phyloP scores from a whole-genome alignment of 2,888 invertebrate species.

The Abrostola tripartita region DNA sequence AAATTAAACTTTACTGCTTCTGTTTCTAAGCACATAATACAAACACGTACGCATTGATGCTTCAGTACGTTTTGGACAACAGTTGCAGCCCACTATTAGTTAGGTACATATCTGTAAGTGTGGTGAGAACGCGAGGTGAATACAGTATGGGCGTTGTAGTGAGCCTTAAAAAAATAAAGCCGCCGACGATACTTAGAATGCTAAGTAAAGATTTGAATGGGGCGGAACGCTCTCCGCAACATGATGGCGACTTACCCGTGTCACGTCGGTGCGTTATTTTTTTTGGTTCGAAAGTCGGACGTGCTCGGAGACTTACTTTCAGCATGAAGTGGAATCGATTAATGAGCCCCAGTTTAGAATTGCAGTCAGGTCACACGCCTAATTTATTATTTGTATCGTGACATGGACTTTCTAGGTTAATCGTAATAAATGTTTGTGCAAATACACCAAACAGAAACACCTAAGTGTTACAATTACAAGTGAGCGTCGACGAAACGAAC shows the following conservation, averaged over 20 bases:
- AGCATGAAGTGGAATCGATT: slow-evolving; percentile 72
- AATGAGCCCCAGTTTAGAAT: slow-evolving; percentile 69
- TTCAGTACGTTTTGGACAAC: slow-evolving; percentile 54
- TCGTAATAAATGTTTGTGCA: slow-evolving; percentile 53
- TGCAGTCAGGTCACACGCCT: slow-evolving; percentile 60
- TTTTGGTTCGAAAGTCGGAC: slow-evolving; percentile 73
- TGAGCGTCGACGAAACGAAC: slow-evolving; percentile 35
- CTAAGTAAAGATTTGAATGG: slow-evolving; percentile 83
- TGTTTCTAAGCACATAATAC: slow-evolving; percentile 60
- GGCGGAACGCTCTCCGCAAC: slow-evolving; percentile 73
- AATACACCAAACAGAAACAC: slow-evolving; percentile 43
- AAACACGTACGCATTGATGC: slow-evolving; percentile 41
- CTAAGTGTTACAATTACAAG: slow-evolving; percentile 52
- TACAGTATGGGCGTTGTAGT: slow-evolving; percentile 79
- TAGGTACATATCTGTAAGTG: slow-evolving; percentile 79
- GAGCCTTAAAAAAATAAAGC: slow-evolving; percentile 83
- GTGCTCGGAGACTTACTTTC: slow-evolving; percentile 70
- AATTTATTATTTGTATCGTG: slow-evolving; percentile 47
- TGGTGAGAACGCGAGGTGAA: slow-evolving; percentile 83
- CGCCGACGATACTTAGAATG: slow-evolving; percentile 80
- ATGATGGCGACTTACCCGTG: slow-evolving; percentile 74
- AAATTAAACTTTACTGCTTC: slow-evolving; percentile 66
- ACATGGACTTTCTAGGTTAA: slow-evolving; percentile 37
- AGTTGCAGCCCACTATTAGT: slow-evolving; percentile 77
- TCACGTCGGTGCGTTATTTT: slow-evolving; percentile 74